phyloP scores from a whole-genome alignment of 2,797 vertebrate genomes.

The Trichosurus vulpecula region DNA sequence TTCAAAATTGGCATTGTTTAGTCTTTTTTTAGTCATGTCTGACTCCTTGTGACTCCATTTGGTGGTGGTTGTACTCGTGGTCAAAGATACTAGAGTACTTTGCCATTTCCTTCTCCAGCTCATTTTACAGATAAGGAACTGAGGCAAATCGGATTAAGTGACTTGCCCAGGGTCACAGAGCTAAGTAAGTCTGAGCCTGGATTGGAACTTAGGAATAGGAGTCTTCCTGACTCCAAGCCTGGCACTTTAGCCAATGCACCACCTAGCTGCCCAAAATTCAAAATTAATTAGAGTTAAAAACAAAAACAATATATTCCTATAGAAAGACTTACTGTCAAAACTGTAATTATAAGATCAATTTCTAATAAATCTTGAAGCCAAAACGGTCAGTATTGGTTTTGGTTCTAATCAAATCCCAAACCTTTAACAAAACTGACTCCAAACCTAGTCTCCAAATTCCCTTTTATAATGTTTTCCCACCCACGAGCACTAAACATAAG shows the following conservation, averaged over 20 bases:
- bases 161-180: not conserved
- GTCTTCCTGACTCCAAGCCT: not conserved
- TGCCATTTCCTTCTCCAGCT: not conserved
- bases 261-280: constrained; percentile 41
- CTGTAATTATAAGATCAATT: constrained; percentile 1
- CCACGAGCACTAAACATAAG: constrained; percentile 11
- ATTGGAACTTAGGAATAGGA: not conserved
- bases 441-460: not conserved
- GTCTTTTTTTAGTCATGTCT: not conserved
- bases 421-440: constrained; percentile 8
- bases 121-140: not conserved
- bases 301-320: not conserved
- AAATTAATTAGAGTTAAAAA: not conserved
- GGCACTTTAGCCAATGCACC: not conserved
- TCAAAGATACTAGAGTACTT: not conserved
- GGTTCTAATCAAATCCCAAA: constrained; percentile 10
- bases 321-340: constrained; percentile 31
- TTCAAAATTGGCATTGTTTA: not conserved
- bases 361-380: constrained; percentile 20
- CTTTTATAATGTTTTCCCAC: not conserved
- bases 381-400: constrained; percentile 1
- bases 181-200: not conserved
- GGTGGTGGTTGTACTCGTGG: not conserved
- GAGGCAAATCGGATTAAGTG: not conserved
- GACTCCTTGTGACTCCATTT: not conserved